Conservation (phyloP, 1,140 invertebrate genomes). For the Aradophagus sp. region DNA sequence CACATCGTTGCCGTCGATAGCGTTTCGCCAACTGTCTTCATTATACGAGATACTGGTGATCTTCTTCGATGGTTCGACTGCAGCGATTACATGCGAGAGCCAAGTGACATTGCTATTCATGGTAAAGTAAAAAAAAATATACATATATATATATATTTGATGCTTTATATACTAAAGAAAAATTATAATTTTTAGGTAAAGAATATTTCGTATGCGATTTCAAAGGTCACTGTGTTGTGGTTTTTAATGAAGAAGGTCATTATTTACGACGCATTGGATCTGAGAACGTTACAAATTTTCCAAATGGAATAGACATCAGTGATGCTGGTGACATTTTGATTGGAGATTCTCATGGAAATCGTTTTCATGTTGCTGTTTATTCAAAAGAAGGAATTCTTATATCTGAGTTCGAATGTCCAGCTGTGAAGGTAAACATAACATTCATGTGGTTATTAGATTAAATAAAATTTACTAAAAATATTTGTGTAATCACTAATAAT, state of each 20-base stretch:
- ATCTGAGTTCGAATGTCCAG: slow-evolving; percentile 96
- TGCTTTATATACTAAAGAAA: background rate
- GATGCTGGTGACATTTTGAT: slow-evolving; percentile 96
- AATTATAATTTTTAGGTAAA: slow-evolving; percentile 79
- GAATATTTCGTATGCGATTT: slow-evolving; percentile 99
- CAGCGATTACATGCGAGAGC: slow-evolving; percentile 96
- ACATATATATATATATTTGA: background rate
- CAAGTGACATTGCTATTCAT: slow-evolving; percentile 95
- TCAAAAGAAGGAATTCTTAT: slow-evolving; percentile 89
- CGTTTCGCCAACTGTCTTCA: slow-evolving; percentile 96
- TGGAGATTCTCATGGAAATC: slow-evolving; percentile 97
- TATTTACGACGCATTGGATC: slow-evolving; percentile 94
- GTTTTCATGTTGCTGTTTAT: slow-evolving; percentile 97
- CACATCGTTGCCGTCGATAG: slow-evolving; percentile 98
- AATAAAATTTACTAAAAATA: too few relatives aligned
- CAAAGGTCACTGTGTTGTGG: slow-evolving; percentile 97
- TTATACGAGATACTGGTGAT: slow-evolving; percentile 92
- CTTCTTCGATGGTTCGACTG: slow-evolving; percentile 96
- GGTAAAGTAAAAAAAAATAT: slow-evolving; percentile 77
- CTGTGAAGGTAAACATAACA: slow-evolving; percentile 89
- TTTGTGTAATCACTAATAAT: too few relatives aligned
- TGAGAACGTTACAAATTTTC: slow-evolving; percentile 96
- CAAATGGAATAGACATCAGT: slow-evolving; percentile 97
- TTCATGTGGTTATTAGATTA: too few relatives aligned
- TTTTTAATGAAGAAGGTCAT: slow-evolving; percentile 93